Evolutionary conservation across 2,888 invertebrate species (phyloP).

Genomic region (Drosophila mercatorum): DNA sequence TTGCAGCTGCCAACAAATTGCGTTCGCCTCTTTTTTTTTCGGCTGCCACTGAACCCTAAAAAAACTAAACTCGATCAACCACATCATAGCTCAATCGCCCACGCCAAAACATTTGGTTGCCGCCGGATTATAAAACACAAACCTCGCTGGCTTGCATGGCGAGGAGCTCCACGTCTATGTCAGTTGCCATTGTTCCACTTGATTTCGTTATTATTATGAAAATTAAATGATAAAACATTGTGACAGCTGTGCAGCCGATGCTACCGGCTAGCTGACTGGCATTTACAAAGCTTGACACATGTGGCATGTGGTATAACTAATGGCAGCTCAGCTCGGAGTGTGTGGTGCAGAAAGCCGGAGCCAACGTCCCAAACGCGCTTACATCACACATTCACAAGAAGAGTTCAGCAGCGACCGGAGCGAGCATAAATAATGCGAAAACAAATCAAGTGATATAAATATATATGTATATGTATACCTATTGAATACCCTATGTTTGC

Average conservation of each 20-base stretch:
- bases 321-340: constrained; percentile 59
- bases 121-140: constrained; percentile 23
- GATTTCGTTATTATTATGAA: constrained; percentile 80
- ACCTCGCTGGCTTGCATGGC: neutral
- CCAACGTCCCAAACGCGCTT: constrained; percentile 17
- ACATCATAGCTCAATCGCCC: constrained; percentile 56
- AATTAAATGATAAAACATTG: constrained; percentile 80
- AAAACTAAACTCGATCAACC: constrained; percentile 34
- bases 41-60: constrained; percentile 60
- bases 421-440: constrained; percentile 63
- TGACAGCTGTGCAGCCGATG: constrained; percentile 70
- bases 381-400: constrained; percentile 29
- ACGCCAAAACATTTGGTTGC: constrained; percentile 40
- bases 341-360: constrained; percentile 5
- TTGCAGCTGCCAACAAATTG: constrained; percentile 66
- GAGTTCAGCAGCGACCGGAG: constrained; percentile 35
- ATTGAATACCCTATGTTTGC: constrained; percentile 10
- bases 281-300: constrained; percentile 60
- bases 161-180: neutral
- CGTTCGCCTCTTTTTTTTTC: constrained; percentile 48
- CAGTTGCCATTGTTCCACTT: constrained; percentile 60
- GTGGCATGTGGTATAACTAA: constrained; percentile 69
- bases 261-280: constrained; percentile 54
- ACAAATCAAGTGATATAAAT: constrained; percentile 15
- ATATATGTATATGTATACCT: neutral